phyloP scores from a whole-genome alignment of 1,140 invertebrate species.

The Tribolium madens region DNA sequence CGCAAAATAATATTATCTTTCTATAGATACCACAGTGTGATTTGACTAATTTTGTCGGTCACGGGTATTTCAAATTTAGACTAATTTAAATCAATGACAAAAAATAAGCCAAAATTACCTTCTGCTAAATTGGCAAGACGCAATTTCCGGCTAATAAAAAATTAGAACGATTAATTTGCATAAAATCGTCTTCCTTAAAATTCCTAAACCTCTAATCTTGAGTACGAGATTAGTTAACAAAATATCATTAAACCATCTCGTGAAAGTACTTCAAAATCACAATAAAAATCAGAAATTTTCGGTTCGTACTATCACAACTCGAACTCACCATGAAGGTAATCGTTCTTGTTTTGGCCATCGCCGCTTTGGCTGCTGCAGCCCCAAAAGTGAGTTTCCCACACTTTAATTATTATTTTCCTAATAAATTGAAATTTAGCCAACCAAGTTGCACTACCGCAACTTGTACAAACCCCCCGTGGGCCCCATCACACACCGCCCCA shows the following conservation, averaged over 20 bases:
- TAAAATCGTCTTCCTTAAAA: not conserved
- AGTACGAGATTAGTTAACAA: not conserved
- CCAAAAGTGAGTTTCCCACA: not conserved
- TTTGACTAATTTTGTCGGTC: too few relatives aligned
- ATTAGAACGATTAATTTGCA: constrained; percentile 43
- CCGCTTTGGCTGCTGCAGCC: not conserved
- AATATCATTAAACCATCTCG: too few relatives aligned
- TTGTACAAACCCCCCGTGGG: constrained; percentile 4
- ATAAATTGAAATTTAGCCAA: not conserved
- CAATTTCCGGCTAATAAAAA: not conserved
- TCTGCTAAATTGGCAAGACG: not conserved
- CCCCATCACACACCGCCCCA: not conserved
- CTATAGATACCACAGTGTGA: too few relatives aligned
- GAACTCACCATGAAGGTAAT: not conserved
- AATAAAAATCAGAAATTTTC: not conserved
- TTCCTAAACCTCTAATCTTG: not conserved
- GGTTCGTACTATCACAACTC: not conserved
- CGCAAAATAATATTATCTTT: too few relatives aligned
- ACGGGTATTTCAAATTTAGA: too few relatives aligned
- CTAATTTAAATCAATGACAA: too few relatives aligned
- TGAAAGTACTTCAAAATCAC: constrained; percentile 1
- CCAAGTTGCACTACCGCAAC: not conserved
- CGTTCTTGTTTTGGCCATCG: not conserved
- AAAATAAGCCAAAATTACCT: too few relatives aligned
- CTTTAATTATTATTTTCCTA: not conserved